phyloP scores from a whole-genome alignment of 2,888 invertebrate species.

The Leucophenga maculata region DNA sequence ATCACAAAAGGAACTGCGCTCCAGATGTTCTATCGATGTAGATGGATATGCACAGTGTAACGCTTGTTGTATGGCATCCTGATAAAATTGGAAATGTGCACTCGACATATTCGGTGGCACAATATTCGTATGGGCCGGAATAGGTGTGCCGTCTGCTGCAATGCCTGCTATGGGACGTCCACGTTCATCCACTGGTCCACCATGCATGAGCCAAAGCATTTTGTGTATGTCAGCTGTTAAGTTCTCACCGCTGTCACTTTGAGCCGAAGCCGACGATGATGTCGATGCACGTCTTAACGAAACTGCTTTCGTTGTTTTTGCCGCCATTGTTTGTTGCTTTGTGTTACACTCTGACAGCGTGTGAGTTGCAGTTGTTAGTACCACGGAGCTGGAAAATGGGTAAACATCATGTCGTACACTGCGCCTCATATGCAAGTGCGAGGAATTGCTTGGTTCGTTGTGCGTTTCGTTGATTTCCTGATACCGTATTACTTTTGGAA shows the following conservation, averaged over 20 bases:
- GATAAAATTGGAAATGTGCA: slow-evolving; percentile 67
- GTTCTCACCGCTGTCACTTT: slow-evolving; percentile 75
- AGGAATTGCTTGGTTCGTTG: slow-evolving; percentile 14
- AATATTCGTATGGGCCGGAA: slow-evolving; percentile 50
- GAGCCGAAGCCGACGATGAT: slow-evolving; percentile 74
- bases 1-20: slow-evolving; percentile 61
- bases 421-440: slow-evolving; percentile 56
- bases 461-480: slow-evolving; percentile 65
- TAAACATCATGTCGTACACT: slow-evolving; percentile 62
- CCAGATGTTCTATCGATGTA: slow-evolving; percentile 60
- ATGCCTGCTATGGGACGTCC: slow-evolving; percentile 58
- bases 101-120: slow-evolving; percentile 62
- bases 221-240: slow-evolving; percentile 70
- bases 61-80: slow-evolving; percentile 65
- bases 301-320: slow-evolving; percentile 77
- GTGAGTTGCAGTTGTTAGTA: slow-evolving; percentile 22
- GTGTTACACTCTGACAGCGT: slow-evolving; percentile 48
- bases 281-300: slow-evolving; percentile 75
- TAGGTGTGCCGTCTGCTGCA: slow-evolving; percentile 50
- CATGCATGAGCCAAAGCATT: slow-evolving; percentile 71
- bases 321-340: slow-evolving; percentile 45
- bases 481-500: slow-evolving; percentile 73
- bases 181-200: slow-evolving; percentile 62
- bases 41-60: slow-evolving; percentile 51
- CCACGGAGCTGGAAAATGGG: slow-evolving; percentile 35